A percentile compares a stretch with the other conserved stretches of the same genome.
Evolutionary conservation across 2,888 invertebrate species (phyloP).

Genomic region (Tenthredo mesomela): DNA sequence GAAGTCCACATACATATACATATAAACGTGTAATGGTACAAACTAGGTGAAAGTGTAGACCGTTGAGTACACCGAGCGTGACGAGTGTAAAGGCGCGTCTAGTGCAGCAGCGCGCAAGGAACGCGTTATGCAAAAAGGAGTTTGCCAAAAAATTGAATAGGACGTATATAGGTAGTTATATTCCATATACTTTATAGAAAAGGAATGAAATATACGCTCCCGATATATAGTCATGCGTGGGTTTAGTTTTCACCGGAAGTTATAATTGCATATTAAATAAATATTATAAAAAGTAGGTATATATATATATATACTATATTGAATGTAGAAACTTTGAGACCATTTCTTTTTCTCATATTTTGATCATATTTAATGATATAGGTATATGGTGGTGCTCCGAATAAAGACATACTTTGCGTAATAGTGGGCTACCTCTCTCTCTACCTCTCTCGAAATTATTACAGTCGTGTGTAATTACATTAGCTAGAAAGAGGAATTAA

Average conservation of each 20-base stretch:
- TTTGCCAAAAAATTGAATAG: constrained; percentile 32
- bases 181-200: not conserved
- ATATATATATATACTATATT: not conserved
- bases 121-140: constrained; percentile 43
- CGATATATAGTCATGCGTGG: not conserved
- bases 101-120: not conserved
- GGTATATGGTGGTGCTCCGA: too few species aligned
- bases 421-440: too few species aligned
- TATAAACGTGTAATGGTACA: constrained; percentile 6
- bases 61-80: constrained; percentile 38
- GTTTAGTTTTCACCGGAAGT: constrained; percentile 14
- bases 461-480: not conserved
- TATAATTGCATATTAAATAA: not conserved
- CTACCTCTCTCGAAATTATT: not conserved
- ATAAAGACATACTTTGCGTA: not conserved
- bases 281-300: not conserved
- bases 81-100: constrained; percentile 34
- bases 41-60: constrained; percentile 38
- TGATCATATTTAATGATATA: not conserved
- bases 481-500: not conserved
- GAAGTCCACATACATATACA: not conserved
- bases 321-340: not conserved
- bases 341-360: not conserved
- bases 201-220: not conserved
- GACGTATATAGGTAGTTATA: not conserved